Evolutionary conservation across 92 coral and sea anemone genomes (phyloP), one percentile per base, ranked within the genome.

Genomic region (Epizoanthus illoricatus): DNA sequence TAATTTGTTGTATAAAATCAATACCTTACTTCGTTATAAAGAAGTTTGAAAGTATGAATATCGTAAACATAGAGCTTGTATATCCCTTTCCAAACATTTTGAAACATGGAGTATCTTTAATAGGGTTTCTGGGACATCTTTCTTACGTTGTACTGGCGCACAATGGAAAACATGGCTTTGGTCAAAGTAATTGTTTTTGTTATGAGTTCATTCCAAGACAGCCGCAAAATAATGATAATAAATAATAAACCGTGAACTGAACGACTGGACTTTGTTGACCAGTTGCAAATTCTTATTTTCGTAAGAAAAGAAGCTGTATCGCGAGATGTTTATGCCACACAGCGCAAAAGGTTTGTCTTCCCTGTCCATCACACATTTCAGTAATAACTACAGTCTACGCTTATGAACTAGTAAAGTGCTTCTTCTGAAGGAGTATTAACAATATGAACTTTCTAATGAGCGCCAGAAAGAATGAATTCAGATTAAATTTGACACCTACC

Each of bases 401-500:
- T 52, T 9, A 9, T 9, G 1, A 52, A 52, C 56, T 52, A 52
- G 56, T 52, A 52, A 52, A 52, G 56, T 16, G 56, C 56, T 10
- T 52, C 15, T 6, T 52, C 15, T 52, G 16, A 52, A 7, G 56
- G 10, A 9, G 56, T 52, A 2, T 10, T 52, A 13, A 16, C 56
- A 11, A 52, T 52, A 52, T 52, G 3, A 52, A 52, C 56, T 52
- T 52, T 52, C 15, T 52, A 52, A 52, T 52, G 56, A 52, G 12
- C 56, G 15, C 36, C 3, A 28, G 4, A 7, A 13, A 43, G n/a
- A 47, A 56, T 82, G 36, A 36, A 66, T 18, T 66, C 64, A 13
- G 17, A 55, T 4, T n/a, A 17, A 18, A 33, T 74, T 42, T 39
- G 73, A 5, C 49, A 81, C 97, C 76, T 74, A 97, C 99, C 99